Base-by-base conservation (phyloP, 2,888 invertebrate species). In the Rambutsinella grinnellia region DNA sequence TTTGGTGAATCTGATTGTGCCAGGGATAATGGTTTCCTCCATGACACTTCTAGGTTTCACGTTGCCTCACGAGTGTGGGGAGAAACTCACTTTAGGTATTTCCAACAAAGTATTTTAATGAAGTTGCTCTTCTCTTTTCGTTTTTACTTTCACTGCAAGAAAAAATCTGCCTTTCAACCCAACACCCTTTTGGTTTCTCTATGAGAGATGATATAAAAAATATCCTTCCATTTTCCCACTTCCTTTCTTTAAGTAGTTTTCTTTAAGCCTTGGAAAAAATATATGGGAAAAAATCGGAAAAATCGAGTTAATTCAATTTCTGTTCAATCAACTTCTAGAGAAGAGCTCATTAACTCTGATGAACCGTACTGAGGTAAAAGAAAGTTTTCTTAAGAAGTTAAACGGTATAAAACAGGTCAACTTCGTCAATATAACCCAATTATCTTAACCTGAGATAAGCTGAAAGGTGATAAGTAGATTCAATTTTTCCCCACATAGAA, bases 1-100 rank as follows among this genome's bases (percentile, higher is more conserved):
- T 90, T 97, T 97, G 90, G 97, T 99, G 92, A 99, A 99, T 90
- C 92, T 99, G 88, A 98, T 99, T 88, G 96, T 99, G 86, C 99
- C 99, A 84, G 98, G 98, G 88, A 96, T 99, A 86, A 92, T 99
- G 86, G 99, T 99, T 87, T 96, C 98, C 81, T 96, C 97, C 84
- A 97, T 99, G 95, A 97, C 98, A 84, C 92, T 99, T 84, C 91
- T 99, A 85, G 97, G 98, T 84, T 99, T 99, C 90, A 96, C 97
- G 83, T 90, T 99, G 87, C 99, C 99, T 83, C 98, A 98, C 78
- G 99, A 99, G 87, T 96, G 96, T 60, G 97, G 97, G 85, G 97
- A 97, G 88, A 97, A 97, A 88, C 92, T 97, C 84, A 96, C 96
- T 82, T 89, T 97, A 87, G 97, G 96, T 96, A 90, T 86, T 87